Base-by-base conservation (phyloP, 2,113 vertebrate species). In the Protomyctophum bolini region DNA sequence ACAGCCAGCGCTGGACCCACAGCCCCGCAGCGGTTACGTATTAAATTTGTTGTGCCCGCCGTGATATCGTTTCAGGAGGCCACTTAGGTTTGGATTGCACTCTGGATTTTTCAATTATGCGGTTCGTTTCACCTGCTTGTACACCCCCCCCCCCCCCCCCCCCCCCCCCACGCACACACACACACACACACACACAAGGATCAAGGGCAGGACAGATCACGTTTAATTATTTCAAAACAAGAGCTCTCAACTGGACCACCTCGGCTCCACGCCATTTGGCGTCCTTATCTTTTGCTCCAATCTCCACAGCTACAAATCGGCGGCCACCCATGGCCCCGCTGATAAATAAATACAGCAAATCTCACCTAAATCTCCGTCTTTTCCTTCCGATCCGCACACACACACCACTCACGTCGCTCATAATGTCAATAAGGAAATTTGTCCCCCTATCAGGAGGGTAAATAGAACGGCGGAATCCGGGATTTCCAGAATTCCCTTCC, bases 51-150 rank as follows among this genome's bases (percentile, higher is more conserved):
- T 93, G 89, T 91, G 89, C 83, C 90, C 88, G 91, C 89, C 85
- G 67, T 86, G 86, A 83, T 91, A 90, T 87, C 90, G 90, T 93
- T 92, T 92, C 88, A 88, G 84, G 87, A 81, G 86, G 86, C 91
- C 88, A 91, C 90, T 93, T 91, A 93, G 92, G 89, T 92, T 93
- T 92, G 89, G 86, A 92, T 92, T 92, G 88, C 92, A 92, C 83
- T 88, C 86, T 91, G 88, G 91, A 93, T 93, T 93, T 93, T 93
- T 92, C 93, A 94, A 93, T 94, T 92, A 94, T 93, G 88, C 90
- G 92, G 88, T 93, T 92, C 91, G 92, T 93, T 94, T 93, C 91
- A 93, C 91, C 87, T 89, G 84, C 88, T 88, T 87, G 87, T 91
- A 89, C 91, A 90, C 88, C 86, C 87, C 89, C 91, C 90, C 82